These are phyloP conservation scores for Neomorphus geoffroyi DNA, from an alignment of 2,797 vertebrate genomes.

Conservation along the genomic window DNA sequence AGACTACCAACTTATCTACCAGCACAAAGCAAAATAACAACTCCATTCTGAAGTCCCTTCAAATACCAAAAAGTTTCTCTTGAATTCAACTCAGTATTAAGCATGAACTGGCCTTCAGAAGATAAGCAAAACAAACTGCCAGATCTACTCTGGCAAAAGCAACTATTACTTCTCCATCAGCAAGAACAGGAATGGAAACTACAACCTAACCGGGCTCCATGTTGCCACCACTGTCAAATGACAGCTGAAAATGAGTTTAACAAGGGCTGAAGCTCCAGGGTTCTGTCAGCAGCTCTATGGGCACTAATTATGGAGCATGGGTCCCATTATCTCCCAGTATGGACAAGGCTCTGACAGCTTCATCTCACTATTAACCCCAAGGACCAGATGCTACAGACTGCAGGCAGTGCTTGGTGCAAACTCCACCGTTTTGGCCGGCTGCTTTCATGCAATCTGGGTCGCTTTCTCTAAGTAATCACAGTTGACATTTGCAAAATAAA, in stretches of 20 bases:
- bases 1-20: neutral
- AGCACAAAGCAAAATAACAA: neutral
- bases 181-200: neutral
- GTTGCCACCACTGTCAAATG: neutral
- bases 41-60: neutral
- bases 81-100: neutral
- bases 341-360: constrained; percentile 37
- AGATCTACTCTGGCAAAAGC: neutral
- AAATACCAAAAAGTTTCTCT: neutral
- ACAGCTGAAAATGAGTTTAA: constrained; percentile 31
- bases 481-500: neutral
- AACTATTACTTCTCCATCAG: neutral
- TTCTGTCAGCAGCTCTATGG: constrained; percentile 33
- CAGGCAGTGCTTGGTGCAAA: neutral
- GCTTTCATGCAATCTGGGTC: neutral
- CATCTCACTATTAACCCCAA: neutral
- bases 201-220: neutral
- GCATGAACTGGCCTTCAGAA: neutral
- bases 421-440: neutral
- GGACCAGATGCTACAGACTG: neutral
- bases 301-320: constrained; percentile 11
- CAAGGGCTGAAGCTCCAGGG: constrained; percentile 28
- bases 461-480: neutral
- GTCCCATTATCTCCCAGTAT: constrained; percentile 16
- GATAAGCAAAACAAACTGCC: neutral